Conservation (phyloP, 2,797 vertebrate species). For the Prionace glauca region DNA sequence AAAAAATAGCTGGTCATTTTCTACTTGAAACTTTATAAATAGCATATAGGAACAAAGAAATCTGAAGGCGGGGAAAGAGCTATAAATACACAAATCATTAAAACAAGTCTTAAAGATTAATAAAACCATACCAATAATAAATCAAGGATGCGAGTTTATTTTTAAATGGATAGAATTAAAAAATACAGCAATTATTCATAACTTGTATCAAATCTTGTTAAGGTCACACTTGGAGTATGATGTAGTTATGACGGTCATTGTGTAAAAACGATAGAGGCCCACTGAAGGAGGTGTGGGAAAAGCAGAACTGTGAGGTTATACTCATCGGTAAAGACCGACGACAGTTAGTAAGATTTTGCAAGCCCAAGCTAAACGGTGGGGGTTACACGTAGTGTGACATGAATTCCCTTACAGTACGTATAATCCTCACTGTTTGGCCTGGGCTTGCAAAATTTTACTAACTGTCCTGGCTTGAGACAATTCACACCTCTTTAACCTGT, state of each 20-base stretch:
- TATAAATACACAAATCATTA: background rate
- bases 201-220: background rate
- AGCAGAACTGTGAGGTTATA: background rate
- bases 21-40: background rate
- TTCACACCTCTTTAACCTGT: too few relatives aligned
- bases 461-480: too few relatives aligned
- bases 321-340: background rate
- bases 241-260: background rate
- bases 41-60: too few relatives aligned
- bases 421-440: too few relatives aligned
- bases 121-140: background rate
- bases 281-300: background rate
- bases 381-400: too few relatives aligned
- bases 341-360: too few relatives aligned
- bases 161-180: background rate
- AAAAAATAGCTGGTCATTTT: background rate
- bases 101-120: background rate
- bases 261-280: too few relatives aligned
- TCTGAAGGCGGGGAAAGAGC: too few relatives aligned
- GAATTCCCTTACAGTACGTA: too few relatives aligned
- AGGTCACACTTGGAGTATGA: background rate
- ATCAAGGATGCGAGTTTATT: background rate
- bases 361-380: too few relatives aligned
- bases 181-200: background rate
- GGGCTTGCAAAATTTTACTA: too few relatives aligned